phyloP scores from a whole-genome alignment of 2,797 vertebrate species.

The Acridotheres tristis region DNA sequence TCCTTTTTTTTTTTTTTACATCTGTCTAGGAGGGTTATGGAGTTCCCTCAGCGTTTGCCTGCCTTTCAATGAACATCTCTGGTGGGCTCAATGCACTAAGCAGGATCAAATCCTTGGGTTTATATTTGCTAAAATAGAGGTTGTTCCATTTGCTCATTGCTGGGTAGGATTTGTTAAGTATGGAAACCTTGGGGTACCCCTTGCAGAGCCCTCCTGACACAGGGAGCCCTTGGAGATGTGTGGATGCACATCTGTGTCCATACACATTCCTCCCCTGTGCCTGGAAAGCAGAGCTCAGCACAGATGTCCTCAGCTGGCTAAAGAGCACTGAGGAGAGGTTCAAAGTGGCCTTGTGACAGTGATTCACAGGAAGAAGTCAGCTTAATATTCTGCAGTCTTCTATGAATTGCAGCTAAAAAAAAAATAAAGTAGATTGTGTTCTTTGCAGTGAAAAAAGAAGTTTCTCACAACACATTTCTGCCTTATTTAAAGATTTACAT shows the following conservation, averaged over 20 bases:
- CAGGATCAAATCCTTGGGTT: neutral
- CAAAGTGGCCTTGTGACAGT: neutral
- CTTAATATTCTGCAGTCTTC: neutral
- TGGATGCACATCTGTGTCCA: neutral
- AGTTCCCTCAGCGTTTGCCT: constrained; percentile 19
- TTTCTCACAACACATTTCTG: neutral
- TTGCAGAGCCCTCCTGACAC: neutral
- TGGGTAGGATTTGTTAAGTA: neutral
- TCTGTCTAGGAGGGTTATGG: constrained; percentile 31
- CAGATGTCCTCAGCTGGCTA: constrained; percentile 56
- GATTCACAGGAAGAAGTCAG: neutral
- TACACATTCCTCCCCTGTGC: neutral
- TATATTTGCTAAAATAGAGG: neutral
- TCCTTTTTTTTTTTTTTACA: neutral
- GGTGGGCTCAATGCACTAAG: neutral
- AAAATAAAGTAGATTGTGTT: neutral
- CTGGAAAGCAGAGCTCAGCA: constrained; percentile 35
- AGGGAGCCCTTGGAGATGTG: neutral
- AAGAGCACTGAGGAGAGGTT: neutral
- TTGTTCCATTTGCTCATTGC: neutral
- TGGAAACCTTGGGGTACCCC: neutral
- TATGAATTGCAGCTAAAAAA: neutral
- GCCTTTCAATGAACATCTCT: neutral
- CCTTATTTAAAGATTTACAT: neutral
- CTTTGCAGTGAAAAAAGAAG: neutral